Evolutionary conservation across 1,140 invertebrate genomes (phyloP).

Genomic region (Caenorhabditis tropicalis): DNA sequence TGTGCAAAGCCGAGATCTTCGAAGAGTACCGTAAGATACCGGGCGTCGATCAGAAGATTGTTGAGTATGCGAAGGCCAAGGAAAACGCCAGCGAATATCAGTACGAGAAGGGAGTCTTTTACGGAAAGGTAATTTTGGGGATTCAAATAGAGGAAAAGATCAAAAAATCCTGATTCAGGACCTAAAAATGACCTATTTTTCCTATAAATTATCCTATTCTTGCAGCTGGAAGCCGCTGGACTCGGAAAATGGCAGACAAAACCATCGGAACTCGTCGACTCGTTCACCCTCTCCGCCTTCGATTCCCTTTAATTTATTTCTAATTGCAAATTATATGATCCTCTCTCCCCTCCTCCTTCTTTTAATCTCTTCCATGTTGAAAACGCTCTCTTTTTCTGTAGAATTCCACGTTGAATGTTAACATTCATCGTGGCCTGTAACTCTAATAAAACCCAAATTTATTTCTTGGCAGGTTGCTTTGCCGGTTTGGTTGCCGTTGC

Average conservation of each 20-base stretch:
- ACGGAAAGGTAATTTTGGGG: constrained; percentile 24
- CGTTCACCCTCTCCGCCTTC: neutral
- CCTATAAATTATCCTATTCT: no score
- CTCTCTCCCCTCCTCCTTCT: no score
- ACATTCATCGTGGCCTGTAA: no score
- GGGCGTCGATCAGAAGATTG: neutral
- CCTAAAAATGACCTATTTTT: no score
- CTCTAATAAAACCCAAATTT: no score
- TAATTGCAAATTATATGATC: no score
- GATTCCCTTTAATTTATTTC: neutral
- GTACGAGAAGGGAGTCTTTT: constrained; percentile 36
- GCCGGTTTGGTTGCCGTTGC: no score
- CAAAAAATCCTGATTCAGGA: no score
- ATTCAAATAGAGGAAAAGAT: neutral
- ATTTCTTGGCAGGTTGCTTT: no score
- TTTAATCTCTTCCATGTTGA: no score
- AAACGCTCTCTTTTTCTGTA: no score
- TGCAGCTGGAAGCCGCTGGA: constrained; percentile 42
- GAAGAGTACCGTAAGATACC: neutral
- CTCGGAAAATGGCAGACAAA: constrained; percentile 43
- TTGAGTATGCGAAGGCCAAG: constrained; percentile 30
- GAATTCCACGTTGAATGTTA: no score
- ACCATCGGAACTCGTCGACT: neutral
- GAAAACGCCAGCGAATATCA: constrained; percentile 8
- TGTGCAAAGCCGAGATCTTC: constrained; percentile 32